Base-by-base conservation (phyloP, 2,888 invertebrate species). In the Autographa pulchrina region DNA sequence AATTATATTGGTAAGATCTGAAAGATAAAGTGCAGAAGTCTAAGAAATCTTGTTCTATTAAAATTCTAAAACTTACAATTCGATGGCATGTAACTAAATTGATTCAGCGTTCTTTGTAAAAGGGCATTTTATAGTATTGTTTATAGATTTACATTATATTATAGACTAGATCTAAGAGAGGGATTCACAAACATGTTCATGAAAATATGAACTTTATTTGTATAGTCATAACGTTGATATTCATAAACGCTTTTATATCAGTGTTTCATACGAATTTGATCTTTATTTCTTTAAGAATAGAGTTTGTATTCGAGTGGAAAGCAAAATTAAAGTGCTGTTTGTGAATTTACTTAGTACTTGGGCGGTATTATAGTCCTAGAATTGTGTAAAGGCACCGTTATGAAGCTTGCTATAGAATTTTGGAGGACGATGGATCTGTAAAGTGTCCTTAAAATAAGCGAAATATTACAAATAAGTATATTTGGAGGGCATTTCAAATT, bases 371-470 rank as follows among this genome's bases (percentile, higher is more conserved):
- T 58, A 60, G 31, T 35, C 5, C n/a, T 67, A 59, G 56, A 58
- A 59, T 60, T 31, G 32, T 14, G 14, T 58, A 54, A 32, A n/a
- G 35, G 63, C 48, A 54, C 16, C 61, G 63, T 52, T 43, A 38
- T 11, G 20, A 75, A 76, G 60, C 68, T 72, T 54, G 77, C 68
- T 56, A 75, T 43, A 32, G 63, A 62, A 18, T 35, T 43, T 25
- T 66, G 66, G 8, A 56, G 58, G 64, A 62, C 59, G 69, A 62
- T 72, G 68, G 72, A 79, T 73, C 70, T 82, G 84, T 60, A 56
- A 81, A 83, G 82, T 83, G 82, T 67, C 75, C 77, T 82, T 81
- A 83, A 64, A 68, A 38, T 80, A 68, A 71, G 78, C 48, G 64
- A 69, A 76, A 74, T 71, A 61, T 68, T 72, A 74, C 41, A 52